Base-by-base conservation (phyloP, 2,113 vertebrate species). In the Chaetorhynchus papuensis region DNA sequence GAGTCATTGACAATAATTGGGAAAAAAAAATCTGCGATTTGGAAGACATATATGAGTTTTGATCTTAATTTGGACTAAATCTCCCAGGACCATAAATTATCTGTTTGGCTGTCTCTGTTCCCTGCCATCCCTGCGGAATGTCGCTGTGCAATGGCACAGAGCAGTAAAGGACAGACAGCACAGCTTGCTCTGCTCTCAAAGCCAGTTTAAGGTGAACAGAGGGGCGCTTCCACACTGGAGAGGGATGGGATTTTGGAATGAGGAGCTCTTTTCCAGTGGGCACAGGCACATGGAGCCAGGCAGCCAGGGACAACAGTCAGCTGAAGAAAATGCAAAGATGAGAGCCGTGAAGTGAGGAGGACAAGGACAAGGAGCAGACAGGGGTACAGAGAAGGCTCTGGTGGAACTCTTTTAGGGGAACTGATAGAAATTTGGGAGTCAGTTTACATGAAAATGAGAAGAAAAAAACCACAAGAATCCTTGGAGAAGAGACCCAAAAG, bases 1-100 rank as follows among this genome's bases (percentile, higher is more conserved):
- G 85, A 91, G 54, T 88, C 64, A 77, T 19, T 90, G 64, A 83
- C 85, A 90, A 88, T 81, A 96, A 95, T 2, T 63, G 71, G 49
- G 44, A 19, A 0, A 4, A 89, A 92, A 89, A 49, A 2, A 30
- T 31, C 52, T 49, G 47, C 41, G n/a, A 80, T 95, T 89, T 83
- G 82, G 90, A 94, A 93, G 94, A 94, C 59, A 50, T 66, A 53
- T 44, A 83, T 41, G 63, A 69, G 56, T 80, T 93, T 83, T 94
- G 87, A 93, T 90, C 64, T 81, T 96, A 88, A 94, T 88, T 91
- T 93, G 88, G 70, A 87, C 54, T 88, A 92, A 81, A 95, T 90
- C 42, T 93, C 63, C 42, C 79, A 91, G 76, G 72, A 93, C 77
- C 60, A 71, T 66, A 70, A 94, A 90, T 91, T 91, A 92, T 45